A percentile compares a stretch with the other conserved stretches of the same genome.
phyloP scores from a whole-genome alignment of 2,113 vertebrate genomes.

The Rhinichthys klamathensis region DNA sequence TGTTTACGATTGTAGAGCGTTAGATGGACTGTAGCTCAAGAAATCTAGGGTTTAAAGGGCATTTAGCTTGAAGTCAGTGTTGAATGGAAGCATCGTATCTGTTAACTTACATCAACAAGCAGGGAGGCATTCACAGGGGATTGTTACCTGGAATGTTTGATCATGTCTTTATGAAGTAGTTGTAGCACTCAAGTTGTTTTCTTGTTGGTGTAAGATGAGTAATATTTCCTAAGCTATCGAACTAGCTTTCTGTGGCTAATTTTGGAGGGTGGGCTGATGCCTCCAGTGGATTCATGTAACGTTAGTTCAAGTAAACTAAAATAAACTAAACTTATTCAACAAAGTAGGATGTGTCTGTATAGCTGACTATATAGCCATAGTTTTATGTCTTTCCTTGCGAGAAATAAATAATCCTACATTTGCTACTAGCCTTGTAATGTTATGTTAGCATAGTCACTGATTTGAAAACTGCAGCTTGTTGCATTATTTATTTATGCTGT shows the following conservation, averaged over 20 bases:
- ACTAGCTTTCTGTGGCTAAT: slow-evolving; percentile 38
- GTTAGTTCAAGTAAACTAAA: neutral
- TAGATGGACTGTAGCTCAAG: neutral
- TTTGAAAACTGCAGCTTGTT: neutral
- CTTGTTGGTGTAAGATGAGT: neutral
- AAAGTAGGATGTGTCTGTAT: neutral
- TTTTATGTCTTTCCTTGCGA: neutral
- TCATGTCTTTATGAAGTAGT: neutral
- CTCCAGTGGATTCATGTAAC: neutral
- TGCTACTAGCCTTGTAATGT: neutral
- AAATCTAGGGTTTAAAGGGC: neutral
- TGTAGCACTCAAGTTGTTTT: neutral
- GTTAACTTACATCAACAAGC: neutral
- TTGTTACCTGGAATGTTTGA: neutral
- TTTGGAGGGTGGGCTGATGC: slow-evolving; percentile 7
- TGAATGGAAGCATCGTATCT: slow-evolving; percentile 14
- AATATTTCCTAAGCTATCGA: neutral
- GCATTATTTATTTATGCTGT: neutral
- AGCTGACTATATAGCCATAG: neutral
- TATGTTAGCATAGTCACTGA: neutral
- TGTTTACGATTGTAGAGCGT: neutral
- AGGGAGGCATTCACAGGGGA: neutral
- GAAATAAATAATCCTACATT: neutral
- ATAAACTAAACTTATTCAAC: neutral
- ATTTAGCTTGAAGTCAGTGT: slow-evolving; percentile 22